These are phyloP conservation scores for Hermaeophaga mercurialis DNA, from an alignment of 2,888 invertebrate species.

Conservation along the genomic window DNA sequence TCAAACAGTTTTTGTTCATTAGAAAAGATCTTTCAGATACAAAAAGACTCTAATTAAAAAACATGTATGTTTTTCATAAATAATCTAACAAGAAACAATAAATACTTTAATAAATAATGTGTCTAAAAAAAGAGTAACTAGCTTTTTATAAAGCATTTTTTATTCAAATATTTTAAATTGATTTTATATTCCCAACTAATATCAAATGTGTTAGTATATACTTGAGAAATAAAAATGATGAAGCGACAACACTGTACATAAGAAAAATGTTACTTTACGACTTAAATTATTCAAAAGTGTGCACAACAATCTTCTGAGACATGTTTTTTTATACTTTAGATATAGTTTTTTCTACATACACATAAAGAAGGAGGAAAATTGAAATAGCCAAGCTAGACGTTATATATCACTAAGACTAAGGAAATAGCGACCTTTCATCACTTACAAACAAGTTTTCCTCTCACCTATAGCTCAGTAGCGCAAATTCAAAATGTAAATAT, in stretches of 20 bases:
- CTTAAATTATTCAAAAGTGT: slow-evolving; percentile 15
- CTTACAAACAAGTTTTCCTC: slow-evolving; percentile 18
- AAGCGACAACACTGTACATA: background rate
- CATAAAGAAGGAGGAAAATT: slow-evolving; percentile 12
- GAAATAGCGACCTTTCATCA: slow-evolving; percentile 20
- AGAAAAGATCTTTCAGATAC: background rate
- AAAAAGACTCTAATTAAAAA: background rate
- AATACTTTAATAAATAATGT: no score
- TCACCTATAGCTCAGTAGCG: background rate
- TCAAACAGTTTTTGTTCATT: slow-evolving; percentile 5
- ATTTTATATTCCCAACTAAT: no score
- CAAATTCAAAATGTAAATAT: no score
- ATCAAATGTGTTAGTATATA: no score
- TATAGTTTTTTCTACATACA: slow-evolving; percentile 19
- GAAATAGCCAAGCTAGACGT: slow-evolving; percentile 18
- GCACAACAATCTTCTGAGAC: slow-evolving; percentile 2
- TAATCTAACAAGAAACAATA: no score
- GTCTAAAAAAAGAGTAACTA: no score
- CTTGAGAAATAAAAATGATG: no score
- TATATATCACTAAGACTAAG: slow-evolving; percentile 11
- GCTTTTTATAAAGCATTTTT: no score
- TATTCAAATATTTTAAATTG: no score
- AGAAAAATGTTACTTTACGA: background rate
- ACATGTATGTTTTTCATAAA: no score
- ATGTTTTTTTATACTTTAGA: slow-evolving; percentile 17